A percentile compares a stretch with the other conserved stretches of the same genome.
Conservation (phyloP, 2,797 vertebrate species). For the Dromococcyx pavoninus region DNA sequence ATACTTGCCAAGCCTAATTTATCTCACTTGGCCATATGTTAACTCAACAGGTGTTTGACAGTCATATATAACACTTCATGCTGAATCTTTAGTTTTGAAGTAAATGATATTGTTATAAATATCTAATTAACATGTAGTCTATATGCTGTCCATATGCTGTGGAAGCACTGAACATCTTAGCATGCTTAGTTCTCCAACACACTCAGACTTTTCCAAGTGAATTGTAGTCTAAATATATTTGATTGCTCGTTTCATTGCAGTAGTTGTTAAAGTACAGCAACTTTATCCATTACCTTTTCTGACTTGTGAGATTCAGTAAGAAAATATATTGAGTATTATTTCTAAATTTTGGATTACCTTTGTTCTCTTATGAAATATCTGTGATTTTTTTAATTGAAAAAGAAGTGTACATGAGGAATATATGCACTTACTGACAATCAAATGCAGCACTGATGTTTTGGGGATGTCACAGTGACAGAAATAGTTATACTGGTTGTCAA, state of each 20-base stretch:
- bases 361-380: background rate
- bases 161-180: background rate
- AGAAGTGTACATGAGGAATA: background rate
- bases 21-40: background rate
- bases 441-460: background rate
- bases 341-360: background rate
- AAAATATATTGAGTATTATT: background rate
- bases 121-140: background rate
- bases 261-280: background rate
- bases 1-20: conserved; percentile 11
- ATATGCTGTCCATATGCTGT: background rate
- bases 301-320: background rate
- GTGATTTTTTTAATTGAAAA: background rate
- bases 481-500: background rate
- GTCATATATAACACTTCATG: background rate
- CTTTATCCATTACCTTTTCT: background rate
- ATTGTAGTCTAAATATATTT: background rate
- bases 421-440: background rate
- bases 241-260: background rate
- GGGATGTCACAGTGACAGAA: background rate
- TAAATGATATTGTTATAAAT: conserved; percentile 11
- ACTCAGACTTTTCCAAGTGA: background rate
- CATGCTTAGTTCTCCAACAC: background rate
- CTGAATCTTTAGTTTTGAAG: conserved; percentile 4
- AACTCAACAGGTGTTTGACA: conserved; percentile 34